Evolutionary conservation across 1,140 invertebrate species (phyloP), one percentile per base, ranked within the genome.

Genomic region (Neodiprion fabricii): DNA sequence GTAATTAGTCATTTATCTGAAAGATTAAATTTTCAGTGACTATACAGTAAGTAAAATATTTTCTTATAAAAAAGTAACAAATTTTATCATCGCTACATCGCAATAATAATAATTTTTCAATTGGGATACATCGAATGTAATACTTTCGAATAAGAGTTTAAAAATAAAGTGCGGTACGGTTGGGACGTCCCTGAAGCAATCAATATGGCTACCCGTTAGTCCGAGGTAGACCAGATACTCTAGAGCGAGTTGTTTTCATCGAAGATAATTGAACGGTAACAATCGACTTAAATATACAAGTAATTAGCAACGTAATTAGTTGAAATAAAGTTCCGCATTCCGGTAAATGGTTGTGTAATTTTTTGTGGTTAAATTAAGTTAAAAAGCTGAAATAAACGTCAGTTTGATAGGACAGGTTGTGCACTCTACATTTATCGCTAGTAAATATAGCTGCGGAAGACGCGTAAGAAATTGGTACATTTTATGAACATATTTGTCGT

Each of bases 181-280:
- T 61, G 53, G 53, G 53, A 61, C 53, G 53, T 61, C 53, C 53
- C 53, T 61, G 53, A 61, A 61, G 53, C 53, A 61, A 61, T 61
- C 53, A 61, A 61, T 61, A 61, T 61, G 53, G 53, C 53, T 9
- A 61, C 53, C 53, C 53, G 53, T 61, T 61, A 61, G 11, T 61
- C 7, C 53, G 53, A 61, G 11, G 11, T 61, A 17, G 11, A 61
- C 53, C 53, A 61, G 53, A 61, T 61, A 61, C 0, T 61, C 9
- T 14, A 17, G 53, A 61, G 53, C 53, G 8, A 61, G 53, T 61
- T 61, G 53, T 61, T 61, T 61, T 61, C n/a, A 61, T 9, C 53
- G 53, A 5, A 14, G n/a, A 61, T 14, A 61, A 8, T 40, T 40
- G 28, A 61, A 61, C 4, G n/a, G n/a, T 14, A 61, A 61, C n/a